Base-by-base conservation (phyloP, 2,797 vertebrate species). In the Acestrorhynchus altus region DNA sequence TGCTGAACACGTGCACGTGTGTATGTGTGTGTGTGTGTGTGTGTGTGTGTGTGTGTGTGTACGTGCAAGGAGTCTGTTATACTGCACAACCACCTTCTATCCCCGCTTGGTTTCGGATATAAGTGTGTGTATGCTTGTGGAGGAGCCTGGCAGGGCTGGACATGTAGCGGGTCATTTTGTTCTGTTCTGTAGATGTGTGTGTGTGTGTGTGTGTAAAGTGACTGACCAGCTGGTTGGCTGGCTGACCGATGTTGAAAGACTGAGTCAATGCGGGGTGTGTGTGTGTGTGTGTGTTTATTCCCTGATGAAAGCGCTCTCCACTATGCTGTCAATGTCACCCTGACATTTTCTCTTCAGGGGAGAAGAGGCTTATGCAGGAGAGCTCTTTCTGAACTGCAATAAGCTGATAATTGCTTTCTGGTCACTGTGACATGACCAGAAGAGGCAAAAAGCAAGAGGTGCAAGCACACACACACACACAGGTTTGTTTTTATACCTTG, bases 371-470 rank as follows among this genome's bases (percentile, higher is more conserved):
- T n/a, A 16, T 26, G 35, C 10, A 74, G 49, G 54, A 74, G 75
- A 24, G 63, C 56, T 63, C 65, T 8, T 35, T 72, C 75, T 82
- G 51, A 68, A 68, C 69, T 24, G 88, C 88, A 90, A 89, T 89
- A 88, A 76, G 83, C 84, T 57, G 83, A 91, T 91, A 92, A 93
- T 92, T 92, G 88, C 90, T 92, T 91, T 90, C 88, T 89, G 93
- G 93, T 93, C 92, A 93, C 88, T 70, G 85, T 93, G 92, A 93
- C 91, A 92, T 88, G 88, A 88, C 87, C 65, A 83, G 87, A 83
- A 28, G 12, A 69, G 57, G 35, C 13, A 24, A 22, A 71, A 46
- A 78, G 54, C 12, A 57, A 75, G 57, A 22, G 35, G 68, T 60
- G 15, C 28, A 73, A 51, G 71, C 11, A 59, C 56, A 73, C 67